These are phyloP conservation scores for Centroberyx gerrardi DNA, from an alignment of 2,797 vertebrate genomes.

Conservation along the genomic window DNA sequence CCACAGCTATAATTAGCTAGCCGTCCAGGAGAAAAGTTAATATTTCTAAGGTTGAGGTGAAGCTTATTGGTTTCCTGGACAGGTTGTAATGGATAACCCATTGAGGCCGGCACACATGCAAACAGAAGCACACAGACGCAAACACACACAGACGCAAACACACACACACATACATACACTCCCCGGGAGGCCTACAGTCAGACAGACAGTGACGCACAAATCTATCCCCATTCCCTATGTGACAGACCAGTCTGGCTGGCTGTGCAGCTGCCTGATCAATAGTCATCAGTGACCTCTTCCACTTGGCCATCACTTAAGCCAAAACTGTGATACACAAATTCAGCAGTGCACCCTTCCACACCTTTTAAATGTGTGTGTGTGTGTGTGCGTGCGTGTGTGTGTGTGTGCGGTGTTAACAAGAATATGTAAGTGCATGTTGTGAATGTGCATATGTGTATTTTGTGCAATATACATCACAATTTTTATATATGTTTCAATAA, in stretches of 20 bases:
- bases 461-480: no score
- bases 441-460: not conserved
- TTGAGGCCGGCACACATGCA: conserved; percentile 48
- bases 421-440: no score
- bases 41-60: conserved; percentile 81
- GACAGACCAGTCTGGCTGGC: conserved; percentile 71
- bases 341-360: conserved; percentile 44
- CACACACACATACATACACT: conserved; percentile 57
- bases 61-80: conserved; percentile 82
- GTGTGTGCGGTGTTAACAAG: no score
- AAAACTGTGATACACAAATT: conserved; percentile 71
- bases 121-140: conserved; percentile 19
- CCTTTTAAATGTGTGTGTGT: conserved; percentile 23
- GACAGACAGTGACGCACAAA: conserved; percentile 83
- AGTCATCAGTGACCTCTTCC: conserved; percentile 85
- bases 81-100: conserved; percentile 81
- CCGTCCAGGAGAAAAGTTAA: conserved; percentile 77
- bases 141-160: conserved; percentile 40
- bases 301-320: conserved; percentile 74
- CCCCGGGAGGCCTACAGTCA: conserved; percentile 75
- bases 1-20: conserved; percentile 76
- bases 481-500: not conserved
- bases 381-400: not conserved
- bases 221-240: conserved; percentile 77
- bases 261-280: conserved; percentile 85